These are phyloP conservation scores for Enteromius afrohamiltoni DNA, from an alignment of 2,797 vertebrate genomes.

Conservation along the genomic window DNA sequence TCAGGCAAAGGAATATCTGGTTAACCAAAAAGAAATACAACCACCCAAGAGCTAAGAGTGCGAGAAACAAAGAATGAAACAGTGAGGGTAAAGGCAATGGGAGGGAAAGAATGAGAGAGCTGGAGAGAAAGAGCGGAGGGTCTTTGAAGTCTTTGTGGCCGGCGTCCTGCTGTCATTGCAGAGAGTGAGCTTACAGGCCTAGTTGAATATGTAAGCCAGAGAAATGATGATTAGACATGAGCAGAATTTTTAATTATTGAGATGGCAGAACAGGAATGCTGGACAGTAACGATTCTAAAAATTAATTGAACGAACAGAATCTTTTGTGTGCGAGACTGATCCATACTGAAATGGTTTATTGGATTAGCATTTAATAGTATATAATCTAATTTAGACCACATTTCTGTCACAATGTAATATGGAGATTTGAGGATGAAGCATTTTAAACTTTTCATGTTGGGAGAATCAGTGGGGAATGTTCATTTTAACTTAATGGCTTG, in stretches of 20 bases:
- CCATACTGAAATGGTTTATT: conserved; percentile 69
- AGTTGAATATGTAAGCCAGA: conserved; percentile 51
- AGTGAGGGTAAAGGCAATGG: conserved; percentile 33
- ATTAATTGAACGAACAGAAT: conserved; percentile 70
- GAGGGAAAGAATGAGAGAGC: conserved; percentile 25
- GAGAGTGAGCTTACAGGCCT: conserved; percentile 25
- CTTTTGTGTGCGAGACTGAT: conserved; percentile 69
- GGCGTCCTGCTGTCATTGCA: conserved; percentile 26
- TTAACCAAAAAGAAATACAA: conserved; percentile 72
- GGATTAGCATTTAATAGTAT: conserved; percentile 75
- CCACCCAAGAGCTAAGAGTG: conserved; percentile 64
- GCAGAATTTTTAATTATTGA: conserved; percentile 48
- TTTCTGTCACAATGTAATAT: conserved; percentile 74
- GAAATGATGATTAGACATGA: conserved; percentile 53
- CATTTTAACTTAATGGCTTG: conserved; percentile 76
- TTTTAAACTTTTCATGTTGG: conserved; percentile 73
- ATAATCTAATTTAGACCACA: conserved; percentile 79
- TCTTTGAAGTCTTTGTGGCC: conserved; percentile 52
- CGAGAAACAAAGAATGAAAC: conserved; percentile 46
- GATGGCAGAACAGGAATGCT: conserved; percentile 61
- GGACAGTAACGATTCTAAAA: conserved; percentile 64
- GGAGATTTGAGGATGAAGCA: conserved; percentile 63
- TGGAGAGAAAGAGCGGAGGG: conserved; percentile 40
- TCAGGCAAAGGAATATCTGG: conserved; percentile 73
- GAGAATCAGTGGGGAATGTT: conserved; percentile 74